phyloP scores from a whole-genome alignment of 1,140 invertebrate genomes.

The Dolichoris vasculosae region DNA sequence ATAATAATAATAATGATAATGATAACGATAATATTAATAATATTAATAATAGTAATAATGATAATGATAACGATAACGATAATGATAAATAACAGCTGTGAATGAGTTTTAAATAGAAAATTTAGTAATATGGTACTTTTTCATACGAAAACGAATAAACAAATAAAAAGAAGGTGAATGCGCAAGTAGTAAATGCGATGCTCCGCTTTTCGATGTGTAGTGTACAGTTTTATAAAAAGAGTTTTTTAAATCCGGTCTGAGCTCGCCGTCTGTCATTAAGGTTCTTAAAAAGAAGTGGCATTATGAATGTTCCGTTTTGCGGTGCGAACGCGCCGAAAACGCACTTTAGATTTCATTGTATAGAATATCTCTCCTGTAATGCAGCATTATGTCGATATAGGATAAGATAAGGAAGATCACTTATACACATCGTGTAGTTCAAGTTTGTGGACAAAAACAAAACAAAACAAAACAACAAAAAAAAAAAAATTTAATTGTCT shows the following conservation, averaged over 20 bases:
- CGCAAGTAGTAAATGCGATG: constrained; percentile 30
- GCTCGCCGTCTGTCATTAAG: constrained; percentile 46
- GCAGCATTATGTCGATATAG: constrained; percentile 53
- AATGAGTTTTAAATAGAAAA: constrained; percentile 42
- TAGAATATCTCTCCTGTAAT: constrained; percentile 46
- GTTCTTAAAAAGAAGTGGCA: constrained; percentile 53
- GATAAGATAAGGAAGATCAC: constrained; percentile 32
- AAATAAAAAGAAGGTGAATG: constrained; percentile 35
- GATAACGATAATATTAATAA: constrained; percentile 30
- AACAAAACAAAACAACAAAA: neutral
- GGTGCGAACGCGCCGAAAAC: constrained; percentile 19
- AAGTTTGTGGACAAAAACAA: constrained; percentile 26
- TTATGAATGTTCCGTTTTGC: constrained; percentile 50
- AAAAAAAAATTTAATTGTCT: constrained; percentile 18
- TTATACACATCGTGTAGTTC: constrained; percentile 29
- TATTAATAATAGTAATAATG: neutral
- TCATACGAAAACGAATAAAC: constrained; percentile 41
- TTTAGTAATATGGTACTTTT: constrained; percentile 45
- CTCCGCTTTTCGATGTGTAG: constrained; percentile 53
- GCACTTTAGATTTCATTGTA: constrained; percentile 49
- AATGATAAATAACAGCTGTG: constrained; percentile 45
- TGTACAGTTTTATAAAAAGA: constrained; percentile 53
- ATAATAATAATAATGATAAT: neutral
- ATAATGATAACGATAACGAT: neutral
- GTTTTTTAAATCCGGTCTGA: constrained; percentile 49